Percentiles rank a stretch among this genome's conserved stretches.
phyloP scores from a whole-genome alignment of 2,113 vertebrate species.

The Pelusios castaneus region DNA sequence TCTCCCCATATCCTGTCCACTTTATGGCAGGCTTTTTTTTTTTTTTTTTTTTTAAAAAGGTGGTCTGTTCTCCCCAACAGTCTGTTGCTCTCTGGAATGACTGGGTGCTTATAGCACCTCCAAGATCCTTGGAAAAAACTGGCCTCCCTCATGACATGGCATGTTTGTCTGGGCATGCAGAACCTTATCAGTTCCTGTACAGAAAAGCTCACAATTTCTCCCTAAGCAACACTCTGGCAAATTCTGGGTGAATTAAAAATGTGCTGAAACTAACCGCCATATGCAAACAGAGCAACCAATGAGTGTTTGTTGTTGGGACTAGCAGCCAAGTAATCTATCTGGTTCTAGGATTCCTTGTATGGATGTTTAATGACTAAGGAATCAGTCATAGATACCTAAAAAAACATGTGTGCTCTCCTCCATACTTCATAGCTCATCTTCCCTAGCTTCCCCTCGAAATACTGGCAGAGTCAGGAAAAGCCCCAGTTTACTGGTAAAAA shows the following conservation, averaged over 20 bases:
- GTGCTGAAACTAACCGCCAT: background rate
- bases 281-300: background rate
- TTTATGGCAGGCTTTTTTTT: no score
- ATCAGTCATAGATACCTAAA: background rate
- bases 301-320: background rate
- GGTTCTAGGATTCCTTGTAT: background rate
- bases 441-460: no score
- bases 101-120: background rate
- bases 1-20: no score
- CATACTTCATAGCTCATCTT: no score
- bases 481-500: no score
- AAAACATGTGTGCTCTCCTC: no score
- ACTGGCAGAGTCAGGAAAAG: no score
- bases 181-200: background rate
- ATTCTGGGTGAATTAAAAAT: background rate
- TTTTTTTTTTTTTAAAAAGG: no score
- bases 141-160: background rate
- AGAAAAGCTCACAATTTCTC: background rate
- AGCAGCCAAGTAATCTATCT: background rate
- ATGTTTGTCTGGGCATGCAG: background rate
- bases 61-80: no score
- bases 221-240: background rate
- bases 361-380: background rate
- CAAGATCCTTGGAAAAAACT: background rate
- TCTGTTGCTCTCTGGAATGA: background rate